phyloP scores from a whole-genome alignment of 2,888 invertebrate genomes.

The Drosophila suboccidentalis region DNA sequence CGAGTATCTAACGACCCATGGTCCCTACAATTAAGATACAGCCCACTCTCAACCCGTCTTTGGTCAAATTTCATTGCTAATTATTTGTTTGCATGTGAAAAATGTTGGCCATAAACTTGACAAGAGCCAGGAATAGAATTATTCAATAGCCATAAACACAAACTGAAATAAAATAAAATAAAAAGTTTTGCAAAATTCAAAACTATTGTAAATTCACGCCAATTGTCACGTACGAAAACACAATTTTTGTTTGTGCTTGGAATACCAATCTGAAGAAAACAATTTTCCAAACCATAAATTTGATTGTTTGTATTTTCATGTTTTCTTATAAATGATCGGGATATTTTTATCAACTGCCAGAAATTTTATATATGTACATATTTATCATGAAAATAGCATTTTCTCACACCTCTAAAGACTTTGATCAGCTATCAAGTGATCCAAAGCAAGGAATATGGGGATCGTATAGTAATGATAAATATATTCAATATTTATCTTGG shows the following conservation, averaged over 20 bases:
- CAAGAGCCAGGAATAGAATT: slow-evolving; percentile 51
- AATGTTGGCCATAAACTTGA: slow-evolving; percentile 32
- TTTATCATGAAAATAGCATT: slow-evolving; percentile 23
- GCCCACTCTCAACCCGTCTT: slow-evolving; percentile 26
- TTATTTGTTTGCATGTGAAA: slow-evolving; percentile 74
- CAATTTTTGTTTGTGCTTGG: slow-evolving; percentile 10
- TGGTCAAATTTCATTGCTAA: slow-evolving; percentile 45
- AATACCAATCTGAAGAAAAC: slow-evolving; percentile 44
- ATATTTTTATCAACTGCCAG: slow-evolving; percentile 30
- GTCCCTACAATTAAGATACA: slow-evolving; percentile 15
- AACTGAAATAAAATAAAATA: slow-evolving; percentile 12
- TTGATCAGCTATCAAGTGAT: slow-evolving; percentile 41
- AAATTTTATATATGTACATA: slow-evolving; percentile 52
- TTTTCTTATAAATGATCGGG: slow-evolving; percentile 15
- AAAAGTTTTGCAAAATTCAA: slow-evolving; percentile 23
- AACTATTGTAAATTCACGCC: slow-evolving; percentile 22
- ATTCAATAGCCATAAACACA: slow-evolving; percentile 59
- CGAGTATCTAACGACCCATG: slow-evolving; percentile 20
- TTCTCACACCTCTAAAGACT: slow-evolving; percentile 49
- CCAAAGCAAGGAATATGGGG: slow-evolving; percentile 2
- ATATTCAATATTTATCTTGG: slow-evolving; percentile 12
- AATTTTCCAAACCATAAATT: slow-evolving; percentile 44
- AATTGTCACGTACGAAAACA: slow-evolving; percentile 44
- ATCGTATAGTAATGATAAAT: neutral
- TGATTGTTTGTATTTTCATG: slow-evolving; percentile 9